Evolutionary conservation across 2,888 invertebrate species (phyloP).

Genomic region (Synergus japonicus): DNA sequence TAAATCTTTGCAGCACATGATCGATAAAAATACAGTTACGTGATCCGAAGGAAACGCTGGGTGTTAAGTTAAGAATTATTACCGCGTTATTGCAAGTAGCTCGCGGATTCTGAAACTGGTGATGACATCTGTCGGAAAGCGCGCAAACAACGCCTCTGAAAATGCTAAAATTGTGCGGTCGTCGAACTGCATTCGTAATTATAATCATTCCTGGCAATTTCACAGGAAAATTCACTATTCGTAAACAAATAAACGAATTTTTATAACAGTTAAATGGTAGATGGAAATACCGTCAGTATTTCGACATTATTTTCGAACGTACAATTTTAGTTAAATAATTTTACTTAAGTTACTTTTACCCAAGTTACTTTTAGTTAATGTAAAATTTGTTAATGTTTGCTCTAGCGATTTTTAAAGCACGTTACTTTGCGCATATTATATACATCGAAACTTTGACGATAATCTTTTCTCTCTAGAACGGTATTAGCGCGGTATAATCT

Average conservation of each 20-base stretch:
- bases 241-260: not conserved
- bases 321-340: too few relatives aligned
- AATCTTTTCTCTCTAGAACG: not conserved
- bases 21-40: constrained; percentile 40
- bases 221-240: not conserved
- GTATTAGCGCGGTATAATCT: constrained; percentile 44
- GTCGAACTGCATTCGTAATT: constrained; percentile 25
- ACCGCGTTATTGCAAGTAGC: not conserved
- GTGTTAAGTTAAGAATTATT: constrained; percentile 36
- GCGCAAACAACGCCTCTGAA: not conserved
- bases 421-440: not conserved
- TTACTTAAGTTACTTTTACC: too few relatives aligned
- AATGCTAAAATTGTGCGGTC: constrained; percentile 31
- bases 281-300: not conserved
- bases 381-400: not conserved
- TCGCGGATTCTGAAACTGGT: not conserved
- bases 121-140: constrained; percentile 9
- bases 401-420: not conserved
- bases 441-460: not conserved
- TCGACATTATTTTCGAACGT: not conserved
- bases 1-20: constrained; percentile 22
- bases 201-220: constrained; percentile 19
- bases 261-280: not conserved
- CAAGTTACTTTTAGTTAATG: too few relatives aligned
- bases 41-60: constrained; percentile 26